phyloP scores from a whole-genome alignment of 92 coral and sea anemone genomes.

The Siderastrea siderea region DNA sequence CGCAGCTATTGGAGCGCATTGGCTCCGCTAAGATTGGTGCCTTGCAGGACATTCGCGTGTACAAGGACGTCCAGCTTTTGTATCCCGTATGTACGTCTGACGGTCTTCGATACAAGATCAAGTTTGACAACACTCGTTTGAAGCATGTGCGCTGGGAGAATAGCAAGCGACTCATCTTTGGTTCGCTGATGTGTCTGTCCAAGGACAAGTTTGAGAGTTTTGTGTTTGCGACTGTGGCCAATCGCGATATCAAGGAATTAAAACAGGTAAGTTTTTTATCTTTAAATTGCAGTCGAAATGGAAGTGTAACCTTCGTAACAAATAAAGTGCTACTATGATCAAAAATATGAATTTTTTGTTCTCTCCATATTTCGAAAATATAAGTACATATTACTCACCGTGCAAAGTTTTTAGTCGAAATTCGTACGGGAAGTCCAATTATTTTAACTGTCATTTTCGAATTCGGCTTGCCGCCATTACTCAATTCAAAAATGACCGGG shows the following conservation, averaged over 20 bases:
- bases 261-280: slow-evolving; percentile 57
- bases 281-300: background rate
- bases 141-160: slow-evolving; percentile 88
- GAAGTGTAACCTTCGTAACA: too few species aligned
- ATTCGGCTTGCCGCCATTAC: too few species aligned
- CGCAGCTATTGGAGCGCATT: slow-evolving; percentile 61
- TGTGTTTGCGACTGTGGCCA: slow-evolving; percentile 91
- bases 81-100: slow-evolving; percentile 78
- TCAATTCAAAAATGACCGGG: too few species aligned
- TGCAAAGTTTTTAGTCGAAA: too few species aligned
- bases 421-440: too few species aligned
- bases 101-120: slow-evolving; percentile 74
- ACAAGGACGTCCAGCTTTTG: slow-evolving; percentile 77
- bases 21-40: slow-evolving; percentile 53
- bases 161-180: slow-evolving; percentile 94
- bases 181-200: slow-evolving; percentile 93
- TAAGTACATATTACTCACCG: too few species aligned
- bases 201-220: slow-evolving; percentile 92
- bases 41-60: slow-evolving; percentile 87
- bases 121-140: slow-evolving; percentile 79
- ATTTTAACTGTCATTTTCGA: too few species aligned
- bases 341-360: too few species aligned
- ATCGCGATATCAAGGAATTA: slow-evolving; percentile 81
- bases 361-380: too few species aligned
- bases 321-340: too few species aligned